Base-by-base conservation (phyloP, 2,888 invertebrate genomes). In the Dioctria rufipes region DNA sequence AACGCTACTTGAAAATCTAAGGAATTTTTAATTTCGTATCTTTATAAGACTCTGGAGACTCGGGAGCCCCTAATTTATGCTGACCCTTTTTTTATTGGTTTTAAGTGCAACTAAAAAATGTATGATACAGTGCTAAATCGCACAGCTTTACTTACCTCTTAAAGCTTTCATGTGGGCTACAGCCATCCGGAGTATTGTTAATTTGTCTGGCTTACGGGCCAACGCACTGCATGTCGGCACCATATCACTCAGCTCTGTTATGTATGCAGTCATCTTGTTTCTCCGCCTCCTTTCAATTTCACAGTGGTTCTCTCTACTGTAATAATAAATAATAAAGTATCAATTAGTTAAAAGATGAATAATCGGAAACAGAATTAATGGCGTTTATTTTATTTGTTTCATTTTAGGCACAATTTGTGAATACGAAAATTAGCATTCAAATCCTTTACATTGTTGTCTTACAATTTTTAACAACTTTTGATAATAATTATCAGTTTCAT, bases 191-290 rank as follows among this genome's bases (percentile, higher is more conserved):
- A 99, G 93, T 89, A 99, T 99, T 86, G 99, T 99, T 83, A 99
- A 93, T 90, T 99, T 99, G 92, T 99, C 99, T 75, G 99, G 99
- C 90, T 99, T 99, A 85, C 99, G 93, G 80, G 99, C 99, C 85
- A 99, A 92, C 69, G 98, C 98, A 87, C 97, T 97, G 91, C 98
- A 98, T 86, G 99, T 98, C 87, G 99, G 99, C 87, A 99, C 98
- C 99, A 99, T 99, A 91, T 99, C 99, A 85, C 98, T 98, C 86
- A 99, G 92, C 91, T 99, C 99, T 87, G 98, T 98, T 90, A 99
- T 99, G 91, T 99, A 99, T 85, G 98, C 97, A 86, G 99, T 98
- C 99, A 99, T 99, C 94, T 99, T 99, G 92, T 99, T 99, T 86
- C 99, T 93, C 86, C 99, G 92, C 85, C 99, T 93, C 85, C 99